Conservation (phyloP, 2,113 vertebrate genomes). For the Centropristis striata region DNA sequence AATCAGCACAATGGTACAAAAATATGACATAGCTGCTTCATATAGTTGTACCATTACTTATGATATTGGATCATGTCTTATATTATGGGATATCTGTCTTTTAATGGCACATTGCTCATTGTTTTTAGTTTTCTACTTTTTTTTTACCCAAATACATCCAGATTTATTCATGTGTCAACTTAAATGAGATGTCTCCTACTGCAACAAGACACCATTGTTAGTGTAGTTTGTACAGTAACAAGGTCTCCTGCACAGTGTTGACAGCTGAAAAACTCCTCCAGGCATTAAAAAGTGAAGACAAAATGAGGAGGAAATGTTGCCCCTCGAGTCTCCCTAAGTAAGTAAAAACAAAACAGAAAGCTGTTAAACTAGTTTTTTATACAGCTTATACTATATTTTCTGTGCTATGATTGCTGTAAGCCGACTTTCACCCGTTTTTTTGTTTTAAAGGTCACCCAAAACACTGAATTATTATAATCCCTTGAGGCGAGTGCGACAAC, state of each 20-base stretch:
- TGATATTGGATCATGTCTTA: background rate
- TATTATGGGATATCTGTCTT: background rate
- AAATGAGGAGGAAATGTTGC: conserved; percentile 2
- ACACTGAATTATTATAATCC: background rate
- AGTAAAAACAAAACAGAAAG: background rate
- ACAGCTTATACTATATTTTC: background rate
- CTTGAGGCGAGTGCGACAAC: no score
- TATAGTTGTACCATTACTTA: background rate
- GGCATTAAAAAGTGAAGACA: background rate
- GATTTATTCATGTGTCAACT: background rate
- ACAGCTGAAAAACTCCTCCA: conserved; percentile 18
- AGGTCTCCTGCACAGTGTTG: background rate
- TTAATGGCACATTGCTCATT: background rate
- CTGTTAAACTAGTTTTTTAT: background rate
- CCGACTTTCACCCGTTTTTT: background rate
- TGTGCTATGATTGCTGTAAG: background rate
- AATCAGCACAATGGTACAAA: conserved; percentile 47
- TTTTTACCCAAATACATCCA: background rate
- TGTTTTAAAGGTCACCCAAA: background rate
- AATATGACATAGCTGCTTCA: conserved; percentile 33
- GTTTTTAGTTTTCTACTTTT: background rate
- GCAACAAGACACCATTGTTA: background rate
- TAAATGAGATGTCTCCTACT: background rate
- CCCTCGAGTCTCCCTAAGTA: background rate
- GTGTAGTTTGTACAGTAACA: conserved; percentile 5